These are phyloP conservation scores for Halcyon leucocephala DNA, from an alignment of 2,797 vertebrate species.

Conservation along the genomic window DNA sequence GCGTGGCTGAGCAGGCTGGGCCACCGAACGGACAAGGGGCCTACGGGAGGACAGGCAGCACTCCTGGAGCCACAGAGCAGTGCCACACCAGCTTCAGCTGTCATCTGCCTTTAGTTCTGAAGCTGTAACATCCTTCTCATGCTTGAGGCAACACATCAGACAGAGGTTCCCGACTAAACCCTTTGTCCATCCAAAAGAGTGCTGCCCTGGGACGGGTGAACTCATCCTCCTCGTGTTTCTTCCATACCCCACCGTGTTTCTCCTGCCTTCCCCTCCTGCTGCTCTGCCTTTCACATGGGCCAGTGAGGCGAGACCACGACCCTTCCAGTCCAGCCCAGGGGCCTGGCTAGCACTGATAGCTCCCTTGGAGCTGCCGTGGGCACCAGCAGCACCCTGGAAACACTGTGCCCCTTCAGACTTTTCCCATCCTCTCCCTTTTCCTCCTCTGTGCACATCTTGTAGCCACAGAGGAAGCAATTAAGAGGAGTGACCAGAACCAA, in stretches of 20 bases:
- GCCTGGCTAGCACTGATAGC: not conserved
- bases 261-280: not conserved
- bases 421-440: not conserved
- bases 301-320: not conserved
- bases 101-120: not conserved
- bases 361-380: not conserved
- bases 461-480: conserved; percentile 19
- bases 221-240: not conserved
- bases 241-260: not conserved
- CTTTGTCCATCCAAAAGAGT: accelerated
- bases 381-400: not conserved
- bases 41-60: not conserved
- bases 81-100: accelerated
- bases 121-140: not conserved
- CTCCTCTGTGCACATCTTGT: not conserved
- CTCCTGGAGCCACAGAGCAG: not conserved
- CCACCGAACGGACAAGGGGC: not conserved
- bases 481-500: not conserved
- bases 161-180: not conserved
- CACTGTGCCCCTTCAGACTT: not conserved
- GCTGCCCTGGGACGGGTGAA: not conserved
- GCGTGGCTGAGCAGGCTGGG: not conserved
- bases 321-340: no score
- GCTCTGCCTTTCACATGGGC: not conserved
- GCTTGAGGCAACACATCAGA: accelerated